Conservation (phyloP, 2,888 invertebrate genomes). For the Aspidapion aeneum region DNA sequence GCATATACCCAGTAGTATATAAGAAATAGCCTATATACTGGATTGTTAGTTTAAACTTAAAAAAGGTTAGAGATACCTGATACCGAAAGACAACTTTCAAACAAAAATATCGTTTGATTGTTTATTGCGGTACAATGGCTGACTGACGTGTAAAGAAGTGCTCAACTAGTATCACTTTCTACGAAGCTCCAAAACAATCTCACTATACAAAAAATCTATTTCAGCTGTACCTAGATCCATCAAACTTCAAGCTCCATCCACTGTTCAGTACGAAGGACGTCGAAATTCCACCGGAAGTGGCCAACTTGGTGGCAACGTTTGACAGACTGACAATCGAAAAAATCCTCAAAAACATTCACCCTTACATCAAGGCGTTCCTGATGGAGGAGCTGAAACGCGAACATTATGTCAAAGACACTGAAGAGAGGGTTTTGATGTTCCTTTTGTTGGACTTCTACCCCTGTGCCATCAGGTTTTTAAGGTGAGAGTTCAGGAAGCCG, state of each 20-base stretch:
- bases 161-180: no score
- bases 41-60: no score
- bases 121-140: no score
- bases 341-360: conserved; percentile 32
- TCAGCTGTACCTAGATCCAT: conserved; percentile 10
- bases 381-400: conserved; percentile 30
- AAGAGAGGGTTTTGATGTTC: conserved; percentile 33
- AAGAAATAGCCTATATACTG: no score
- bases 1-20: no score
- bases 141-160: no score
- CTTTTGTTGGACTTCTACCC: conserved; percentile 39
- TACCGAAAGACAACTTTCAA: no score
- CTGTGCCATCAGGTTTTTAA: conserved; percentile 35
- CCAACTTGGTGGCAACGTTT: conserved; percentile 29
- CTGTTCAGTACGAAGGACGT: conserved; percentile 32
- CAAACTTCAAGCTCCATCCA: conserved; percentile 26
- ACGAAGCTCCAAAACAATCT: no score
- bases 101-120: no score
- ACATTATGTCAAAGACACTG: conserved; percentile 27
- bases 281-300: conserved; percentile 30
- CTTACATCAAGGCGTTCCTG: conserved; percentile 31
- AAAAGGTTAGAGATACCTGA: no score
- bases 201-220: no score
- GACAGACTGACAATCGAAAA: conserved; percentile 25
- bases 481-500: no score